Evolutionary conservation across 2,888 invertebrate genomes (phyloP).

Genomic region (Epirrhoe alternata): DNA sequence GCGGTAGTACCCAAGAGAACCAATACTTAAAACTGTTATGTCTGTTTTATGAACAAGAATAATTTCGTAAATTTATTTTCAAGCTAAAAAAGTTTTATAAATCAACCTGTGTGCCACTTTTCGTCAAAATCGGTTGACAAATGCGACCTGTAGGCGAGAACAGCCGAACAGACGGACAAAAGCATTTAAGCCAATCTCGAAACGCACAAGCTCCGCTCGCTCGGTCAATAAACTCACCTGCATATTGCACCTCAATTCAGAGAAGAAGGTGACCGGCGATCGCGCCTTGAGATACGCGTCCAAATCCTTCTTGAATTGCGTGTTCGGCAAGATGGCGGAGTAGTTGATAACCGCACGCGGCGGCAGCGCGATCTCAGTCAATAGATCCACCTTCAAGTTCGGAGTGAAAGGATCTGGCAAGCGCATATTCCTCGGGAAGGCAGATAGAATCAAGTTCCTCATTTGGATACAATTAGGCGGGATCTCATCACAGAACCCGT

Average conservation of each 20-base stretch:
- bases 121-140: too few species aligned
- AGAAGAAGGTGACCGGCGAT: constrained; percentile 97
- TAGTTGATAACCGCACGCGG: constrained; percentile 96
- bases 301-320: constrained; percentile 96
- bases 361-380: constrained; percentile 94
- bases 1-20: too few species aligned
- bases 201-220: too few species aligned
- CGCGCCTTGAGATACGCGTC: constrained; percentile 98
- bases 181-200: too few species aligned
- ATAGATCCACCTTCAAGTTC: constrained; percentile 96
- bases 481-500: constrained; percentile 99
- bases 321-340: constrained; percentile 93
- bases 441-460: constrained; percentile 98
- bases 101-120: too few species aligned
- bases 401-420: constrained; percentile 99
- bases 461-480: constrained; percentile 99
- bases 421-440: constrained; percentile 99
- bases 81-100: too few species aligned
- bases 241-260: constrained; percentile 95
- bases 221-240: constrained; percentile 88
- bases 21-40: too few species aligned
- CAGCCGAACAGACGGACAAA: too few species aligned
- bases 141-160: too few species aligned
- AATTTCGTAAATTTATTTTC: too few species aligned
- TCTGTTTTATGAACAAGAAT: too few species aligned